These are phyloP conservation scores for Cryptocephalus primarius DNA, from an alignment of 2,888 invertebrate genomes.

Conservation along the genomic window DNA sequence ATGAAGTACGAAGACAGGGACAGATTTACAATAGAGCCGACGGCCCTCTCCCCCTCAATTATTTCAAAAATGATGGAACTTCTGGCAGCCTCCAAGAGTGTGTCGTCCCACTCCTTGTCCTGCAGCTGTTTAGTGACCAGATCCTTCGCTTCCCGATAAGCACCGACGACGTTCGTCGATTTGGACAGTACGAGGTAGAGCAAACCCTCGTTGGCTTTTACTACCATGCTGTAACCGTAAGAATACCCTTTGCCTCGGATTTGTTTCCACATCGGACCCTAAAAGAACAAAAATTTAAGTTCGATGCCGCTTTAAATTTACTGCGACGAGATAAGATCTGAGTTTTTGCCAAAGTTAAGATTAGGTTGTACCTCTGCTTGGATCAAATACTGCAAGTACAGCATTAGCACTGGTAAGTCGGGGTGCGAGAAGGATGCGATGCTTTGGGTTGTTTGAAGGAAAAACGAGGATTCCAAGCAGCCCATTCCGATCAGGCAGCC, in stretches of 20 bases:
- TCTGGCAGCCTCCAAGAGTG: slow-evolving; percentile 71
- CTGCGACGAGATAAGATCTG: too few species aligned
- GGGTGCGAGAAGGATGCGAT: slow-evolving; percentile 51
- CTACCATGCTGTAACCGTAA: slow-evolving; percentile 61
- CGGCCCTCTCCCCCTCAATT: slow-evolving; percentile 69
- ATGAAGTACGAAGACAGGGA: slow-evolving; percentile 66
- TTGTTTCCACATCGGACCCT: slow-evolving; percentile 83
- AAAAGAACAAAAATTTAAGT: slow-evolving; percentile 12
- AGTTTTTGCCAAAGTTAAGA: too few species aligned
- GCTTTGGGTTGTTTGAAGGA: slow-evolving; percentile 55
- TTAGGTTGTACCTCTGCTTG: slow-evolving; percentile 58
- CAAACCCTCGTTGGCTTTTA: slow-evolving; percentile 56
- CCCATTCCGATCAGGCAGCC: slow-evolving; percentile 70
- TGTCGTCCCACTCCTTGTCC: slow-evolving; percentile 56
- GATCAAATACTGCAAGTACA: slow-evolving; percentile 76
- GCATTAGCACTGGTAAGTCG: slow-evolving; percentile 61
- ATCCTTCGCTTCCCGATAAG: slow-evolving; percentile 65
- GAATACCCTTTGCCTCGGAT: slow-evolving; percentile 80
- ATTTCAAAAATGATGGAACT: slow-evolving; percentile 81
- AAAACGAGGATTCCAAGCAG: slow-evolving; percentile 68
- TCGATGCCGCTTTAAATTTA: too few species aligned
- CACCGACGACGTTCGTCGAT: slow-evolving; percentile 67
- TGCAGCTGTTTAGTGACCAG: slow-evolving; percentile 59
- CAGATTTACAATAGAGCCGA: slow-evolving; percentile 59
- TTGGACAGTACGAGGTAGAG: slow-evolving; percentile 62